Base-by-base conservation (phyloP, 1,140 invertebrate species). In the Tenebrio molitor region DNA sequence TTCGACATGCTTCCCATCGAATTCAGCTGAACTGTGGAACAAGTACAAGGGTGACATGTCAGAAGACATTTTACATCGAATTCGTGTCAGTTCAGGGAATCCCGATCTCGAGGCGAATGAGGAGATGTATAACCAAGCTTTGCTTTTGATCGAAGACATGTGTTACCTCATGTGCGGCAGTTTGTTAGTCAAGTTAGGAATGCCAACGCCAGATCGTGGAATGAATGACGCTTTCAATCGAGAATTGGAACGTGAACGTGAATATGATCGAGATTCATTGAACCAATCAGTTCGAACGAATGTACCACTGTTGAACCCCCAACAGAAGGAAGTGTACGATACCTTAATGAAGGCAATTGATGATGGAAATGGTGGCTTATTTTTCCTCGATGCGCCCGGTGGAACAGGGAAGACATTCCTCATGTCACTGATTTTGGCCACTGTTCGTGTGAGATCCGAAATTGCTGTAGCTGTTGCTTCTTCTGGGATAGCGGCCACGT, bases 401-500 rank as follows among this genome's bases (percentile, higher is more conserved):
- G 76, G 78, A 36, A 80, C 79, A 16, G 75, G 81, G 8, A 82
- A 82, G 72, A 81, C 78, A 42, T 82, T 80, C 64, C 58, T 82
- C n/a, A 79, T 77, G 17, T 46, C 70, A 66, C 21, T 81, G 16
- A 17, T 77, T 44, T 75, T 78, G 14, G 74, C 75, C 5, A 53
- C 14, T 63, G 46, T 79, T 63, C 19, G 78, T 72, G 64, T 71
- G 39, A 4, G 74, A 77, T 84, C 6, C 53, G 78, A 72, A 77
- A 84, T 75, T 62, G 83, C 44, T 19, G 69, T 74, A 44, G 72
- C 58, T 73, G 74, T 75, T 53, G 73, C 84, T 29, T 85, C 81
- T n/a, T 83, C 80, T 17, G 84, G 84, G 29, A 86, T 86, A 71
- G 84, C 84, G 19, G 81, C 84, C 36, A 84, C 82, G 66, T 78